Percentiles rank a stretch among this genome's conserved stretches.
Evolutionary conservation across 1,140 invertebrate genomes (phyloP).

Genomic region (Glossosoma conforme): DNA sequence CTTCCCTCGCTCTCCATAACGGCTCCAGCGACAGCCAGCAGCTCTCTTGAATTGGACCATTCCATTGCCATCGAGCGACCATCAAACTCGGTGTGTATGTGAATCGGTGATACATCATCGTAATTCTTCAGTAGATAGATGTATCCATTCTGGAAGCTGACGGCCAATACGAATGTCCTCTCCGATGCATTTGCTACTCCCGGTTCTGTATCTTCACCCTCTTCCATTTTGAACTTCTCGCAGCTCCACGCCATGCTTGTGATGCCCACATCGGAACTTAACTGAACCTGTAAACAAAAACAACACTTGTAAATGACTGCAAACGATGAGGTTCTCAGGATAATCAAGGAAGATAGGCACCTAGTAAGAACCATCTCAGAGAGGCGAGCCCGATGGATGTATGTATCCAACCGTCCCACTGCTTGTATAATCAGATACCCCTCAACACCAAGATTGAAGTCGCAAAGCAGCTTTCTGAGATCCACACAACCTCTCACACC

Average conservation of each 20-base stretch:
- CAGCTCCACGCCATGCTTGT: constrained; percentile 93
- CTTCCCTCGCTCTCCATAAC: constrained; percentile 34
- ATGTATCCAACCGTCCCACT: no score
- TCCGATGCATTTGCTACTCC: constrained; percentile 48
- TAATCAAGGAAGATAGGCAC: no score
- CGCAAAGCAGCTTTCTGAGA: no score
- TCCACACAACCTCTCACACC: no score
- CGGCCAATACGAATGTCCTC: constrained; percentile 73
- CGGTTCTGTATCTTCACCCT: constrained; percentile 68
- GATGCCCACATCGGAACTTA: constrained; percentile 76
- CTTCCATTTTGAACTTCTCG: constrained; percentile 98
- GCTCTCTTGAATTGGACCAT: constrained; percentile 92
- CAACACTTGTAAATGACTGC: no score
- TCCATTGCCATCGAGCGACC: constrained; percentile 78
- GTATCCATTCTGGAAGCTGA: constrained; percentile 82
- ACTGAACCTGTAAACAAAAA: constrained; percentile 61
- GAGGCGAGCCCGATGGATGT: no score
- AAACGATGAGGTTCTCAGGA: no score
- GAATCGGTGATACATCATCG: constrained; percentile 85
- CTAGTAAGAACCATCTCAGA: no score
- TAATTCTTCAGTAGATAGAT: constrained; percentile 86
- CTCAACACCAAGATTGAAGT: no score
- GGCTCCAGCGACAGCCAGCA: constrained; percentile 87
- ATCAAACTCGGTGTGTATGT: constrained; percentile 76
- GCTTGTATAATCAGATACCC: no score